Evolutionary conservation across 2,797 vertebrate genomes (phyloP).

Genomic region (Chloroceryle inda): DNA sequence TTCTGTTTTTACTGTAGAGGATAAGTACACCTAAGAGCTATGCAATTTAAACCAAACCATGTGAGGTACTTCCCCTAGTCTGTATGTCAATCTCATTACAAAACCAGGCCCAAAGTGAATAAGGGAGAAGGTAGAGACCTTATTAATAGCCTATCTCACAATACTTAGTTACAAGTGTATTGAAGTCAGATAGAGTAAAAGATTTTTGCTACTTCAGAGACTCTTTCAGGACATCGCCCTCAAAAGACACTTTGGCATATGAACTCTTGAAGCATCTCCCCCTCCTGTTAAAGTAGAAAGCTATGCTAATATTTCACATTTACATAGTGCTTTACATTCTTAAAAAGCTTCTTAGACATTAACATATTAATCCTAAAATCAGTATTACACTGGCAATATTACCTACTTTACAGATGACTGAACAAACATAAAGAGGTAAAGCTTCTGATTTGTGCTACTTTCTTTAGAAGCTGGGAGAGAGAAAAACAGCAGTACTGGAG

Average conservation of each 20-base stretch:
- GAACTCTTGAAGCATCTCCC: neutral
- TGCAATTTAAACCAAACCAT: neutral
- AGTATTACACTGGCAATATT: neutral
- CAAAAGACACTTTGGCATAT: neutral
- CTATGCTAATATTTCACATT: slow-evolving; percentile 5
- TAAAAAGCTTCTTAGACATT: slow-evolving; percentile 1
- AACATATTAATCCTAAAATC: slow-evolving; percentile 1
- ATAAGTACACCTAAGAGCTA: neutral
- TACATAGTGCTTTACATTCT: neutral
- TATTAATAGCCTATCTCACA: neutral
- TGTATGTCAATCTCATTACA: neutral
- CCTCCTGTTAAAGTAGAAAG: neutral
- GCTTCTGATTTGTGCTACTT: neutral
- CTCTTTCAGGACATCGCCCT: neutral
- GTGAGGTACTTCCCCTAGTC: accelerated
- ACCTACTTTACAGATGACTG: neutral
- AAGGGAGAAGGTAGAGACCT: neutral
- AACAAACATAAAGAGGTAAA: neutral
- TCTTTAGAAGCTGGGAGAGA: neutral
- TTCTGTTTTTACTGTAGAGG: accelerated
- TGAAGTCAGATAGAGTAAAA: neutral
- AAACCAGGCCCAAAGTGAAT: neutral
- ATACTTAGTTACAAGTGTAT: neutral
- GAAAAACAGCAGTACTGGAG: neutral
- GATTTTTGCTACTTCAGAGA: neutral